phyloP scores from a whole-genome alignment of 2,797 vertebrate species.

The Aphelocoma californica region DNA sequence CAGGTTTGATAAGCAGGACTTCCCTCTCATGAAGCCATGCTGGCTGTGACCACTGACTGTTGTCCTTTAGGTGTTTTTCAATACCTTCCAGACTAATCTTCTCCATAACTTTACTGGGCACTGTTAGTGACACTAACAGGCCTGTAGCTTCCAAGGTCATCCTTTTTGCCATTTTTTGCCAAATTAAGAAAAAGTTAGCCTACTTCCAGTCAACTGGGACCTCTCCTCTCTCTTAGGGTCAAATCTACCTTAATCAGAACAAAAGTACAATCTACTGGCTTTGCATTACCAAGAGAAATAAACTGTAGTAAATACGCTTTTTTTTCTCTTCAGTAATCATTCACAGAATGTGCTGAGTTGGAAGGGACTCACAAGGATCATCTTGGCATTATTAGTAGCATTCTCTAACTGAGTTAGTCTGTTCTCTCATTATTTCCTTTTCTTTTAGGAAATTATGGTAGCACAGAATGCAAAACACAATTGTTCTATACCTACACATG shows the following conservation, averaged over 20 bases:
- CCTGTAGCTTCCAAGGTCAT: background rate
- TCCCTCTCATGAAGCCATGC: rapidly evolving
- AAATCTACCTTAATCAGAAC: background rate
- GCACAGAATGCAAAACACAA: background rate
- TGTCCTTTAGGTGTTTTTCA: background rate
- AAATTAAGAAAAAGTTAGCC: background rate
- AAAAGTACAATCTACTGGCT: background rate
- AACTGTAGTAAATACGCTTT: background rate
- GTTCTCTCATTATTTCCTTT: background rate
- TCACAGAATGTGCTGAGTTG: background rate
- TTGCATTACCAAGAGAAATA: background rate
- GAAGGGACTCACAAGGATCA: background rate
- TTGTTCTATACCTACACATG: background rate
- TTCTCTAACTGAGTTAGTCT: background rate
- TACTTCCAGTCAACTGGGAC: background rate
- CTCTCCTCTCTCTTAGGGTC: background rate
- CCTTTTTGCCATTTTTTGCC: background rate
- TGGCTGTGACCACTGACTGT: background rate
- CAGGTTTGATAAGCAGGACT: background rate
- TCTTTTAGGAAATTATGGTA: background rate
- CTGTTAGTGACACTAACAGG: background rate
- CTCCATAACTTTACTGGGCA: background rate
- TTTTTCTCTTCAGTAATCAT: background rate
- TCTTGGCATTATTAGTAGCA: background rate
- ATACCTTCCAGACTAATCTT: background rate